Evolutionary conservation across 2,888 invertebrate genomes (phyloP).

Genomic region (Drosophila buzzatii): DNA sequence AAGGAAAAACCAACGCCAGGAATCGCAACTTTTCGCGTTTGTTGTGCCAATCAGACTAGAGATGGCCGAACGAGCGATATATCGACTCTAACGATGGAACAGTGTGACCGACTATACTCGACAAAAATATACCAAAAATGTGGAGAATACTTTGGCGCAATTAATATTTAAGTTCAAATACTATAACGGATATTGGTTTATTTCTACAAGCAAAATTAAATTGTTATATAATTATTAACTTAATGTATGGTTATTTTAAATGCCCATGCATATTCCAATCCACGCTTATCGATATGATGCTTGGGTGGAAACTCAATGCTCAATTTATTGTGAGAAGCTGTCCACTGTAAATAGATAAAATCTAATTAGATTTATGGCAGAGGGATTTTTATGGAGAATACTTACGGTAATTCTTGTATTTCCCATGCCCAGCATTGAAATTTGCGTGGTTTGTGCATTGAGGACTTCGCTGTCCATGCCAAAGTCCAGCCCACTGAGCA

Average conservation of each 20-base stretch:
- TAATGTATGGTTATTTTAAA: conserved; percentile 80
- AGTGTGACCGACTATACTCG: conserved; percentile 15
- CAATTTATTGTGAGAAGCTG: conserved; percentile 60
- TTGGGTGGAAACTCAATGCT: conserved; percentile 83
- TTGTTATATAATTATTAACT: not conserved
- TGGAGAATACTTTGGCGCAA: not conserved
- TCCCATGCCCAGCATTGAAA: conserved; percentile 86
- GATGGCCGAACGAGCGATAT: conserved; percentile 19
- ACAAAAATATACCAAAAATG: conserved; percentile 1
- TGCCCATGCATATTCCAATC: conserved; percentile 83
- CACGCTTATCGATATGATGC: conserved; percentile 81
- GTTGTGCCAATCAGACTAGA: conserved; percentile 71
- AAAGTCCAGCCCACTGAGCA: conserved; percentile 67
- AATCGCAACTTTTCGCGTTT: conserved; percentile 68
- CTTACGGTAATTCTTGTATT: conserved; percentile 69
- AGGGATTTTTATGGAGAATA: accelerated
- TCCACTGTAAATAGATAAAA: conserved; percentile 72
- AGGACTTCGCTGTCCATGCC: conserved; percentile 35
- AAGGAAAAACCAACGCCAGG: conserved; percentile 54
- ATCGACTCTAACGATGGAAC: conserved; percentile 7
- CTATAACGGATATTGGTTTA: not conserved
- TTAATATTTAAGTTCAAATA: not conserved
- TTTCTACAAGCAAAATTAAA: not conserved
- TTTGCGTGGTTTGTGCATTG: conserved; percentile 55
- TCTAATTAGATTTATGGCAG: not conserved